Evolutionary conservation across 2,888 invertebrate genomes (phyloP).

Genomic region (Herminia tarsipennalis): DNA sequence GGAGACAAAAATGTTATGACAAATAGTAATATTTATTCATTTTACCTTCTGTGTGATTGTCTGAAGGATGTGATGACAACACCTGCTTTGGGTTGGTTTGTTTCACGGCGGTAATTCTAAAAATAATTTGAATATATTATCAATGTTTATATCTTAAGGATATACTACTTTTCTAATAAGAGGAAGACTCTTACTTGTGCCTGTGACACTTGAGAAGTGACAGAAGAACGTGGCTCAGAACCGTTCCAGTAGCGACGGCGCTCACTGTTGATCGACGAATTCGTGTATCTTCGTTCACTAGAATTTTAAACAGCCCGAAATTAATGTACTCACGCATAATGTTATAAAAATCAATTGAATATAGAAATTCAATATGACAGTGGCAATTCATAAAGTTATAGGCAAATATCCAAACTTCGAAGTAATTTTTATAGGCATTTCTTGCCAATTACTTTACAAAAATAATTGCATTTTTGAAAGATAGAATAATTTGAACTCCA

Average conservation of each 20-base stretch:
- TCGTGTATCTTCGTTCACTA: conserved; percentile 75
- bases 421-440: too few relatives aligned
- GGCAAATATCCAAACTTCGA: background rate
- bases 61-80: conserved; percentile 96
- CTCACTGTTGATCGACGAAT: conserved; percentile 77
- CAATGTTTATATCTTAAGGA: background rate
- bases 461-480: too few relatives aligned
- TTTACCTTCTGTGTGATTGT: conserved; percentile 93
- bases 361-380: too few relatives aligned
- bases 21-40: background rate
- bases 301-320: background rate
- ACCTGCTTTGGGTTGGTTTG: conserved; percentile 89
- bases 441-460: too few relatives aligned
- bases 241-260: conserved; percentile 76
- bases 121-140: conserved; percentile 17
- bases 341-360: background rate
- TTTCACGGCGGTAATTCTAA: conserved; percentile 80
- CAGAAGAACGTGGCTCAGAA: conserved; percentile 77
- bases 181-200: conserved; percentile 57
- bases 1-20: conserved; percentile 23
- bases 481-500: too few relatives aligned
- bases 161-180: background rate
- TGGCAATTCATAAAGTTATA: background rate
- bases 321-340: background rate
- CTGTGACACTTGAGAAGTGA: conserved; percentile 77